A percentile compares a stretch with the other conserved stretches of the same genome.
Conservation (phyloP, 1,140 invertebrate species). For the Parasteatoda tepidariorum region DNA sequence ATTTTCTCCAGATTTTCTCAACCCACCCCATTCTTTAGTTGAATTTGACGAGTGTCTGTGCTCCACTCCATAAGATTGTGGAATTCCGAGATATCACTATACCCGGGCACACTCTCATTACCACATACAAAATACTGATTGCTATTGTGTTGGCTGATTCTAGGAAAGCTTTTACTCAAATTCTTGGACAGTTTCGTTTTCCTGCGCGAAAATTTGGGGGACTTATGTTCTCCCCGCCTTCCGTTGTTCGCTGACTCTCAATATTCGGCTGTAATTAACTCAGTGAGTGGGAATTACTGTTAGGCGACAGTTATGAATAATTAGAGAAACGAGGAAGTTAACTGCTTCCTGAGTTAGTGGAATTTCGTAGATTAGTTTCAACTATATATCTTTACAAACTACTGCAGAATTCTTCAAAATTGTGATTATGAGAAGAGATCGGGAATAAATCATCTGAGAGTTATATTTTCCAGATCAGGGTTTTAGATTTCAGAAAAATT, state of each 20-base stretch:
- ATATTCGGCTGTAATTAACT: not conserved
- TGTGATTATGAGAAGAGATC: no score
- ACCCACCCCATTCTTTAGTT: not conserved
- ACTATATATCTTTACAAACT: no score
- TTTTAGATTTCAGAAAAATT: no score
- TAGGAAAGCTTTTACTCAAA: not conserved
- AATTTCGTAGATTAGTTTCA: no score
- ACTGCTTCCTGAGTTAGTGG: not conserved
- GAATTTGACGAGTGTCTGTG: not conserved
- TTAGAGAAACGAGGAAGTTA: not conserved
- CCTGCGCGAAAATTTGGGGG: not conserved
- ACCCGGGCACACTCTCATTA: slow-evolving; percentile 22
- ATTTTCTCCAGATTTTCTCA: slow-evolving; percentile 14
- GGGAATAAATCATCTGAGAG: no score
- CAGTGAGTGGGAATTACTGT: not conserved
- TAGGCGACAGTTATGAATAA: not conserved
- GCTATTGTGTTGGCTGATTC: slow-evolving; percentile 7
- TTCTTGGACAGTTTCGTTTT: not conserved
- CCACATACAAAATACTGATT: slow-evolving; percentile 2
- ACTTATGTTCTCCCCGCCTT: not conserved
- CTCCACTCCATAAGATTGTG: not conserved
- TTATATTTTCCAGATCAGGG: no score
- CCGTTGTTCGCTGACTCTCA: not conserved
- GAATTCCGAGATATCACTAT: not conserved
- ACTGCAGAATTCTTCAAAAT: no score